These are phyloP conservation scores for Drosophila neoperkinsi DNA, from an alignment of 2,888 invertebrate genomes.

Conservation along the genomic window DNA sequence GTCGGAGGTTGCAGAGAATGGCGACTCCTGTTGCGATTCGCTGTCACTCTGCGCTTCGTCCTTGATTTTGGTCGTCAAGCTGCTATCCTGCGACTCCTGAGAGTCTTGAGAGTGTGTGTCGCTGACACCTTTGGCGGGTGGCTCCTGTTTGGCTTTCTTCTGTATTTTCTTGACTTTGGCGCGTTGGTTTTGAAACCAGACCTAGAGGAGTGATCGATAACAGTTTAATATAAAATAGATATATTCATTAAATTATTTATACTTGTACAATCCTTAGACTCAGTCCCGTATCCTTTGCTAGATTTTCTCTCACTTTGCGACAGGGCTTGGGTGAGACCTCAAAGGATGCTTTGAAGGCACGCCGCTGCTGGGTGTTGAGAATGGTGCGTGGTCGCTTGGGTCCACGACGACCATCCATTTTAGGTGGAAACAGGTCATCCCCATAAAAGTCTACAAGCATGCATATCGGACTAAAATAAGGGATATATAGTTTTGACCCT, in stretches of 20 bases:
- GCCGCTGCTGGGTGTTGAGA: slow-evolving; percentile 92
- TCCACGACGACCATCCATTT: slow-evolving; percentile 89
- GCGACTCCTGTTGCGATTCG: slow-evolving; percentile 83
- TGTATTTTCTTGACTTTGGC: slow-evolving; percentile 89
- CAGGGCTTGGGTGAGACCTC: slow-evolving; percentile 94
- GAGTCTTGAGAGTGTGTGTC: slow-evolving; percentile 85
- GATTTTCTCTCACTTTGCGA: slow-evolving; percentile 91
- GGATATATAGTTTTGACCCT: neutral
- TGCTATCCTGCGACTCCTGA: slow-evolving; percentile 86
- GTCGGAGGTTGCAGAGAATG: slow-evolving; percentile 77
- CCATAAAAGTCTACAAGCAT: slow-evolving; percentile 86
- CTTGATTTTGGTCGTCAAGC: slow-evolving; percentile 87
- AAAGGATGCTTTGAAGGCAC: slow-evolving; percentile 94
- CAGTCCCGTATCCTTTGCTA: slow-evolving; percentile 93
- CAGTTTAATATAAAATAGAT: neutral
- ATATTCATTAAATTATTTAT: neutral
- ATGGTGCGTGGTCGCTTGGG: slow-evolving; percentile 94
- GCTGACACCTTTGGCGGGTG: slow-evolving; percentile 83
- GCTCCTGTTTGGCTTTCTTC: slow-evolving; percentile 88
- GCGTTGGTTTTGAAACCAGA: slow-evolving; percentile 89
- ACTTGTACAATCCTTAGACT: slow-evolving; percentile 95
- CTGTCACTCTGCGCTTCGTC: slow-evolving; percentile 88
- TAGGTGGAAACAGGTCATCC: slow-evolving; percentile 87
- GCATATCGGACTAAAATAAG: neutral
- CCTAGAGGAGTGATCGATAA: slow-evolving; percentile 82